phyloP scores from a whole-genome alignment of 92 coral and sea anemone genomes.

The Metridium senile region DNA sequence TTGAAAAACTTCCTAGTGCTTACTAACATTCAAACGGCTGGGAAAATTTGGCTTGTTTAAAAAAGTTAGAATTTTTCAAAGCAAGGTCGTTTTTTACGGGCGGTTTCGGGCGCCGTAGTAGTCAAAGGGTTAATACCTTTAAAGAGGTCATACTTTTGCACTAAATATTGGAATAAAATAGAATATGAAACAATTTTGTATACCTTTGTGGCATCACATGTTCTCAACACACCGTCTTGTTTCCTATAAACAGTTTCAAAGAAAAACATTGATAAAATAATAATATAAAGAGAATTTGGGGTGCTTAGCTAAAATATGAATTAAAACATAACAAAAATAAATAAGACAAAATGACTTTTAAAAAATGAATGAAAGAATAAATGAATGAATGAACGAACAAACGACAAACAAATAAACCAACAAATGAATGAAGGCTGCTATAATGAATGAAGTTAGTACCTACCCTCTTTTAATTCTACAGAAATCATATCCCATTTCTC shows the following conservation, averaged over 20 bases:
- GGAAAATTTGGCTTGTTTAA: too few species aligned
- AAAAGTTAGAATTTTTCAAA: too few species aligned
- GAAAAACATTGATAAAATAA: background rate
- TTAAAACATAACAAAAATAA: too few species aligned
- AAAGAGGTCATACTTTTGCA: too few species aligned
- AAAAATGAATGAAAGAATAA: background rate
- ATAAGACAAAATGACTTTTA: background rate
- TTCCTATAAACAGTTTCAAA: slow-evolving; percentile 38
- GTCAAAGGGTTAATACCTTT: too few species aligned
- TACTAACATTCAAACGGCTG: too few species aligned
- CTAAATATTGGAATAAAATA: too few species aligned
- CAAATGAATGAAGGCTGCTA: background rate
- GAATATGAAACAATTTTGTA: background rate
- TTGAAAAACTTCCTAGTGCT: too few species aligned
- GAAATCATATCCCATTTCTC: slow-evolving; percentile 95
- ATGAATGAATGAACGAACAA: background rate
- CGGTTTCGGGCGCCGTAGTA: too few species aligned
- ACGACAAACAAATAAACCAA: background rate
- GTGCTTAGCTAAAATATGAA: too few species aligned
- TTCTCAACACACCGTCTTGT: slow-evolving; percentile 87
- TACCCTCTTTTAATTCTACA: slow-evolving; percentile 93
- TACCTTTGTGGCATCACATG: slow-evolving; percentile 87
- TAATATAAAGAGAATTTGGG: too few species aligned
- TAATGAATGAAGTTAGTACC: background rate
- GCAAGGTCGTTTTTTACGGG: too few species aligned